These are phyloP conservation scores for Melanargia galathea DNA, from an alignment of 2,888 invertebrate genomes.

Conservation along the genomic window DNA sequence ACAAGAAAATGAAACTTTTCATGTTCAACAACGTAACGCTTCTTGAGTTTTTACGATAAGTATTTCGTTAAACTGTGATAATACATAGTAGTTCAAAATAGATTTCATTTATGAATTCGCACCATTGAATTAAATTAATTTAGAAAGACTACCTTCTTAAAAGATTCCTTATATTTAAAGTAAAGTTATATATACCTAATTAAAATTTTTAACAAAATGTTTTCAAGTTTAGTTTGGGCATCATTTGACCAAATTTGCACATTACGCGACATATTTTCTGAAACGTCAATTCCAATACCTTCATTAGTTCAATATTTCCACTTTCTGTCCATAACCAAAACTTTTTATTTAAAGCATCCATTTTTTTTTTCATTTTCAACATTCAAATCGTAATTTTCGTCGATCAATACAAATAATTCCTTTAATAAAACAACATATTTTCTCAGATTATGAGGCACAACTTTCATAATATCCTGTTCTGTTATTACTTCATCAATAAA, in stretches of 20 bases:
- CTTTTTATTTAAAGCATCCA: constrained; percentile 48
- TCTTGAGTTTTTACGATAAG: too few species aligned
- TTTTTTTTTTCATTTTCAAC: constrained; percentile 41
- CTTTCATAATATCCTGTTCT: constrained; percentile 46
- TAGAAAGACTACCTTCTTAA: too few species aligned
- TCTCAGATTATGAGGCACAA: constrained; percentile 45
- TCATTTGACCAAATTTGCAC: constrained; percentile 52
- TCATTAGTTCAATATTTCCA: constrained; percentile 27
- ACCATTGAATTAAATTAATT: too few species aligned
- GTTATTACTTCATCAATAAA: constrained; percentile 56
- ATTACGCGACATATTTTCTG: constrained; percentile 53
- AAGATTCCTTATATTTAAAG: too few species aligned
- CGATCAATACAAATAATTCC: constrained; percentile 48
- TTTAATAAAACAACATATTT: constrained; percentile 44
- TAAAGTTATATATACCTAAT: neutral
- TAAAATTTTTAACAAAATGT: constrained; percentile 44
- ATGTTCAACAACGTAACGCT: too few species aligned
- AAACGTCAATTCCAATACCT: constrained; percentile 45
- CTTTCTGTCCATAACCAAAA: constrained; percentile 35
- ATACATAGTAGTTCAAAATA: too few species aligned
- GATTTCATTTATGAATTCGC: too few species aligned
- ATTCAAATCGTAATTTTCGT: constrained; percentile 51
- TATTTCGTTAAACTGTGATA: too few species aligned
- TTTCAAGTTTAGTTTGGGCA: constrained; percentile 48
- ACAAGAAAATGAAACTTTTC: too few species aligned